Evolutionary conservation across 2,797 vertebrate species (phyloP).

Genomic region (Brachyalestes nurse): DNA sequence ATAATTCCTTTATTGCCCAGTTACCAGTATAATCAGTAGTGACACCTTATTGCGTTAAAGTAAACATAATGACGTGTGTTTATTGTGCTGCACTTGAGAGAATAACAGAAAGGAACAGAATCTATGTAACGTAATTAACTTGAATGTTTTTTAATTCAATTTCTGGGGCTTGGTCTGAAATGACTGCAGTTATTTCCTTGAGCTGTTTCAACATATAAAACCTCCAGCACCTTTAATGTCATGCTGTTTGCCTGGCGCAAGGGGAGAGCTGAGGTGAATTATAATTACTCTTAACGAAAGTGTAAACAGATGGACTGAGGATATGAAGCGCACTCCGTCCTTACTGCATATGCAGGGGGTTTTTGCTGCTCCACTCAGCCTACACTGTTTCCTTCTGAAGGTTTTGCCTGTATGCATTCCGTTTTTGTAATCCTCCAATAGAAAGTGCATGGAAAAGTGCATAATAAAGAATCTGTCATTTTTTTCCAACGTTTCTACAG

Average conservation of each 20-base stretch:
- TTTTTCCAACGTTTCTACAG: neutral
- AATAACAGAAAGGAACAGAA: too few species aligned
- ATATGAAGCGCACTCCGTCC: neutral
- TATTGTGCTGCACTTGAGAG: too few species aligned
- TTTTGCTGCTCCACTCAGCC: neutral
- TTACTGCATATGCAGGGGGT: neutral
- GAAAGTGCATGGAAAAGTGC: neutral
- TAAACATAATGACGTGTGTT: too few species aligned
- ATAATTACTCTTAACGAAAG: conserved; percentile 27
- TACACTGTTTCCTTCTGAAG: neutral
- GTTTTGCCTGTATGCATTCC: neutral
- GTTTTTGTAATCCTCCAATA: neutral
- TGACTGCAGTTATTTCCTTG: neutral
- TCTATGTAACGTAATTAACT: neutral
- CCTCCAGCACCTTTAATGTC: neutral
- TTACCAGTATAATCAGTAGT: too few species aligned
- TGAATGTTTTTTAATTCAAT: neutral
- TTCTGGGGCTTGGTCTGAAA: neutral
- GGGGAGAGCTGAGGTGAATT: conserved; percentile 17
- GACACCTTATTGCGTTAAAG: neutral
- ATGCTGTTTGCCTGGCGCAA: conserved; percentile 6
- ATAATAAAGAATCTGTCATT: neutral
- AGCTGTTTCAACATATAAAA: neutral
- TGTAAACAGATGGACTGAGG: conserved; percentile 22
- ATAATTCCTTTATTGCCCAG: too few species aligned